phyloP scores from a whole-genome alignment of 2,797 vertebrate species.

The Caiman crocodilus region DNA sequence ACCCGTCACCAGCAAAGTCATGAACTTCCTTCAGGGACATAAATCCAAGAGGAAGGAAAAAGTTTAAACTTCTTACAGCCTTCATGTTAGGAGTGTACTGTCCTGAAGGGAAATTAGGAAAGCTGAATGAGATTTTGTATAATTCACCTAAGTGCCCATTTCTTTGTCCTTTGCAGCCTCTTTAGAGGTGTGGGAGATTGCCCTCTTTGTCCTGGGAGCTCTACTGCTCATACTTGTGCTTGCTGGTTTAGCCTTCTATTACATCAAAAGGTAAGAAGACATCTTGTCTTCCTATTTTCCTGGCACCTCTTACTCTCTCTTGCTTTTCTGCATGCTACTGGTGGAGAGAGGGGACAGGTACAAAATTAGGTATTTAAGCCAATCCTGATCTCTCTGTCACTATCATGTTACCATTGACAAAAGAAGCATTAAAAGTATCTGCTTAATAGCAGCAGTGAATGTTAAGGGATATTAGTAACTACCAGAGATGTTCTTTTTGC shows the following conservation, averaged over 20 bases:
- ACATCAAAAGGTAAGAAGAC: constrained; percentile 47
- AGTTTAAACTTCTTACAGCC: too few relatives aligned
- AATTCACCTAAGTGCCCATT: neutral
- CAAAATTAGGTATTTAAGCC: too few relatives aligned
- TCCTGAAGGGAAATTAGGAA: neutral
- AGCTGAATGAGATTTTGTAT: neutral
- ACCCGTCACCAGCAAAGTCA: neutral
- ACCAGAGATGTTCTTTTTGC: neutral
- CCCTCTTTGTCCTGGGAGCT: constrained; percentile 29
- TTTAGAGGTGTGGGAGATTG: constrained; percentile 44
- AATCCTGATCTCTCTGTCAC: too few relatives aligned
- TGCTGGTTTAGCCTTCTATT: neutral
- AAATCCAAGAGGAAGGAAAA: neutral
- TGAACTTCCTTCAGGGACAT: accelerated
- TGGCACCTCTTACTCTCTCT: neutral
- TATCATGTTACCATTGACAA: neutral
- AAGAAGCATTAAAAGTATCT: neutral
- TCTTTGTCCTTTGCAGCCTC: constrained; percentile 28
- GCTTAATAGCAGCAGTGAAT: neutral
- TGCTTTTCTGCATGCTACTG: neutral
- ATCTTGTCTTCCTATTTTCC: neutral
- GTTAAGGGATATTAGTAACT: neutral
- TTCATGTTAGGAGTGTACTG: too few relatives aligned
- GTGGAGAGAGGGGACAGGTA: too few relatives aligned
- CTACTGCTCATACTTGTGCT: neutral